These are phyloP conservation scores for Tridacna crocea DNA, from an alignment of 2,888 invertebrate species.

Conservation along the genomic window DNA sequence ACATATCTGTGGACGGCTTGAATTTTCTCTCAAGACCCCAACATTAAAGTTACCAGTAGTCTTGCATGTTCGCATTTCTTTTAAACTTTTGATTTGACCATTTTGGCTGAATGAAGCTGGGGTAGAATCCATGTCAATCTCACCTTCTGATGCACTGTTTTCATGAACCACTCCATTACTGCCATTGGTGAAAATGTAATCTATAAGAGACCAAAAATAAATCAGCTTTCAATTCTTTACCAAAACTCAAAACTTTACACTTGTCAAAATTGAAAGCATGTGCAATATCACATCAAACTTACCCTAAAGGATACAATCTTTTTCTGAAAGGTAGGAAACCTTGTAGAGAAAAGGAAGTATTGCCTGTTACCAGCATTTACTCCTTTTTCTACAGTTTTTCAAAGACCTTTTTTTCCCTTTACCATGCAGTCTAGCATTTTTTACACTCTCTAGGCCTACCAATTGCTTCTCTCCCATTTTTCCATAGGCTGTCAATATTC, in stretches of 20 bases:
- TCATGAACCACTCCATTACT: neutral
- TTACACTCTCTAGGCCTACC: too few species aligned
- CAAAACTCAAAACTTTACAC: too few species aligned
- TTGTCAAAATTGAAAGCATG: neutral
- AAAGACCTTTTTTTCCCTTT: too few species aligned
- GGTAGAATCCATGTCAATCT: conserved; percentile 15
- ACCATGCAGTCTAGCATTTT: too few species aligned
- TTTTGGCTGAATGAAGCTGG: neutral
- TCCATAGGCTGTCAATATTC: too few species aligned
- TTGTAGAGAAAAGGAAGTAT: neutral
- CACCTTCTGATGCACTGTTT: neutral
- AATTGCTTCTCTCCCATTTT: too few species aligned
- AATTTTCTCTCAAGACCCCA: neutral
- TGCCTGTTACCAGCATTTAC: neutral
- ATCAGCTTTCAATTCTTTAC: too few species aligned
- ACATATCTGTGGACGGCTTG: neutral
- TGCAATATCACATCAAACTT: neutral
- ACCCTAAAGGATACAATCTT: neutral
- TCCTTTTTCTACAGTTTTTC: neutral
- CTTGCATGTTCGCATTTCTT: neutral
- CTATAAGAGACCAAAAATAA: conserved; percentile 18
- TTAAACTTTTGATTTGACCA: neutral
- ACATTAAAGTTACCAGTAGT: neutral
- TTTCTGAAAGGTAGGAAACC: neutral
- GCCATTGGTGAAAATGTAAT: conserved; percentile 29